phyloP scores from a whole-genome alignment of 2,888 invertebrate species.

The Troides oblongomaculatus region DNA sequence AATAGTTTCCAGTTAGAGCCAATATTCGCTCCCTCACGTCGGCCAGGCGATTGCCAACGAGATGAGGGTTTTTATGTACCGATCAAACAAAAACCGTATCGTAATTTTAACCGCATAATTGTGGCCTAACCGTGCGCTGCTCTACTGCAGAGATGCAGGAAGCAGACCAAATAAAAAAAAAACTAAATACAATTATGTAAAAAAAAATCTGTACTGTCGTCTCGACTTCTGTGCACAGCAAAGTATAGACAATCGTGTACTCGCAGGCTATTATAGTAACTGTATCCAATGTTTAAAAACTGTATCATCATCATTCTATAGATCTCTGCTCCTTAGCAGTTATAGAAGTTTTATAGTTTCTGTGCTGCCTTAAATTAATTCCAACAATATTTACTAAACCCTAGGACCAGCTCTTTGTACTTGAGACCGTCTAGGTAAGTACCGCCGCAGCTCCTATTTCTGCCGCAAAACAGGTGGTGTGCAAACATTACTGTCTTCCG shows the following conservation, averaged over 20 bases:
- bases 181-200: neutral
- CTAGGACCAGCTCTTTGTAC: too few relatives aligned
- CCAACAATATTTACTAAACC: too few relatives aligned
- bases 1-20: constrained; percentile 49
- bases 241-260: neutral
- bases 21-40: constrained; percentile 57
- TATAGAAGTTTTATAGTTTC: too few relatives aligned
- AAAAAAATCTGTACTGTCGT: neutral
- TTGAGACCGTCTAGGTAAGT: too few relatives aligned
- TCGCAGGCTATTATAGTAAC: too few relatives aligned
- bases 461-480: too few relatives aligned
- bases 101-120: constrained; percentile 62
- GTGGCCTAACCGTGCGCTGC: constrained; percentile 28
- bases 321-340: too few relatives aligned
- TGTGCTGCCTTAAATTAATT: too few relatives aligned
- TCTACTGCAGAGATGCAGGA: constrained; percentile 19
- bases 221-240: neutral
- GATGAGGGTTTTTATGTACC: constrained; percentile 58
- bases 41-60: constrained; percentile 53
- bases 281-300: too few relatives aligned
- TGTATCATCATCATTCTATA: too few relatives aligned
- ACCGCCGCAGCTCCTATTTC: too few relatives aligned
- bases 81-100: constrained; percentile 64
- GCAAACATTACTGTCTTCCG: too few relatives aligned
- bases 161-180: constrained; percentile 1